A percentile compares a stretch with the other conserved stretches of the same genome.
phyloP scores from a whole-genome alignment of 2,113 vertebrate species.

The Phylloscopus whistleri region DNA sequence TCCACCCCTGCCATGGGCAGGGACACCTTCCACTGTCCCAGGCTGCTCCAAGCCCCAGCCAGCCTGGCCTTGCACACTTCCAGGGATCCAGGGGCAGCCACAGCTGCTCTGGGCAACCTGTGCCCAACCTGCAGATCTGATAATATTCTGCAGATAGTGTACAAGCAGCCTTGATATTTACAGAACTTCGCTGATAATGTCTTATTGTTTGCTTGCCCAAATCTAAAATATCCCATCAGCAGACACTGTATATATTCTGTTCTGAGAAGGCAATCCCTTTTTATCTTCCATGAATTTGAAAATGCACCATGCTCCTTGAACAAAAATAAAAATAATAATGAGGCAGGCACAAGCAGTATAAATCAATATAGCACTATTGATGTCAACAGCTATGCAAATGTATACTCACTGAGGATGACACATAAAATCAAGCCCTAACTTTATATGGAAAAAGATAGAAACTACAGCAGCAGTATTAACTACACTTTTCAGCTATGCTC shows the following conservation, averaged over 20 bases:
- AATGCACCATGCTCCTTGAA: not conserved
- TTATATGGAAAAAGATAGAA: conserved; percentile 22
- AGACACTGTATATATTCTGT: not conserved
- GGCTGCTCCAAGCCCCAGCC: fast-evolving
- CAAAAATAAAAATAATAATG: conserved; percentile 20
- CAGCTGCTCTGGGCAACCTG: not conserved
- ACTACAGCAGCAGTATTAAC: conserved; percentile 48
- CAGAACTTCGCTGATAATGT: not conserved
- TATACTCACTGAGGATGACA: conserved; percentile 7
- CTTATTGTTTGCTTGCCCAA: not conserved
- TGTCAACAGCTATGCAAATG: conserved; percentile 53
- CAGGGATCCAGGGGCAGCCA: not conserved
- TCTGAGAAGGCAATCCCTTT: conserved; percentile 1
- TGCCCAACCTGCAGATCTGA: not conserved
- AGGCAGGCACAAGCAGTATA: conserved; percentile 7
- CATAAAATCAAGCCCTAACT: conserved; percentile 50
- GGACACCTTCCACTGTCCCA: not conserved
- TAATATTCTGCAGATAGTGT: not conserved
- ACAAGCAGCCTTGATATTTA: not conserved
- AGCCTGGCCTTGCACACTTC: not conserved
- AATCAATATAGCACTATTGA: conserved; percentile 40
- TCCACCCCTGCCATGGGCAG: not conserved
- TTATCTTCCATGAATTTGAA: conserved; percentile 1
- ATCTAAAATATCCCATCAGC: not conserved
- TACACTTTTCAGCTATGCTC: conserved; percentile 28